phyloP scores from a whole-genome alignment of 2,888 invertebrate species.

The Trichopria drosophilae region DNA sequence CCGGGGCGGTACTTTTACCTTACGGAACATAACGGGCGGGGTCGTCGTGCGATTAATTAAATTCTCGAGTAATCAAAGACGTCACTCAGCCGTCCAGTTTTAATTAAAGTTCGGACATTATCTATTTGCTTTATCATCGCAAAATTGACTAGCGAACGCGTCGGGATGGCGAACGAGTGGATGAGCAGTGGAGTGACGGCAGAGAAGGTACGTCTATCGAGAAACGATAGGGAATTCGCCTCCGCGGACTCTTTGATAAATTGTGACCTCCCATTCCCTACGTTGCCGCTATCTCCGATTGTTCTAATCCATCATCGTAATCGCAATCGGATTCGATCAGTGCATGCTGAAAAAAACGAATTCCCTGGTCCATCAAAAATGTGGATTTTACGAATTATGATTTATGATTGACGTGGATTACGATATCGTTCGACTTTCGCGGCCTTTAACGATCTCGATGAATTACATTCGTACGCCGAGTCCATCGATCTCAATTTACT shows the following conservation, averaged over 20 bases:
- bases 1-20: no score
- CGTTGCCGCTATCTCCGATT: slow-evolving; percentile 2
- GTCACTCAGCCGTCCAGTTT: slow-evolving; percentile 59
- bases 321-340: no score
- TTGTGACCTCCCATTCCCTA: slow-evolving; percentile 23
- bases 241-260: slow-evolving; percentile 28
- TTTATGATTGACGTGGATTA: no score
- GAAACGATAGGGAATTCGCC: slow-evolving; percentile 37
- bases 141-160: slow-evolving; percentile 49
- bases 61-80: slow-evolving; percentile 59
- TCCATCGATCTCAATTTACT: no score
- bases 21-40: no score
- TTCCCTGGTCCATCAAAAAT: no score
- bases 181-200: slow-evolving; percentile 34
- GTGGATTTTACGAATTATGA: no score
- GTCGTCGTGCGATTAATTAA: slow-evolving; percentile 57
- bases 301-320: slow-evolving; percentile 25
- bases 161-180: slow-evolving; percentile 36
- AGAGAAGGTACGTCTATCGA: slow-evolving; percentile 40
- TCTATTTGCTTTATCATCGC: slow-evolving; percentile 59
- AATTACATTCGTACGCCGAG: no score
- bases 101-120: slow-evolving; percentile 59
- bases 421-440: no score
- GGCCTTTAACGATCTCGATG: no score
- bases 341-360: no score